A percentile compares a stretch with the other conserved stretches of the same genome.
Conservation (phyloP, 2,797 vertebrate species). For the Sciaenops ocellatus region DNA sequence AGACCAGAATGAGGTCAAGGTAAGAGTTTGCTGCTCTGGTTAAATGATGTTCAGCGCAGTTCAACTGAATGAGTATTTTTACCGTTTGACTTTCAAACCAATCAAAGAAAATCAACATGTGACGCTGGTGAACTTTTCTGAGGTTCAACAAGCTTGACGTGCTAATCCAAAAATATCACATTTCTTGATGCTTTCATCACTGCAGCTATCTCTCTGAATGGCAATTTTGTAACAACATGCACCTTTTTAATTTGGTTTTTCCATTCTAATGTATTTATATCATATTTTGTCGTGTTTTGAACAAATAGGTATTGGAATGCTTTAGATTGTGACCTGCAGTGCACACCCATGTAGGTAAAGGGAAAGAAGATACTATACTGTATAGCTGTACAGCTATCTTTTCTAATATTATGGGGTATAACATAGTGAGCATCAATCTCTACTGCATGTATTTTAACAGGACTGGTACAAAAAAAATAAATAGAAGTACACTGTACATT, state of each 20-base stretch:
- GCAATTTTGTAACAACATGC: not conserved
- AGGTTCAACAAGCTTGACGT: not conserved
- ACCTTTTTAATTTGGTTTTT: not conserved
- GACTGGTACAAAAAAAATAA: not conserved
- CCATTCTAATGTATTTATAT: not conserved
- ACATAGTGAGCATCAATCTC: no score
- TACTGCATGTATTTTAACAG: no score
- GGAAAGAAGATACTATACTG: no score
- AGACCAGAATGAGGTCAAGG: slow-evolving; percentile 22
- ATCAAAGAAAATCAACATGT: not conserved
- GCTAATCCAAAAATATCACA: not conserved
- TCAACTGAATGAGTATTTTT: not conserved
- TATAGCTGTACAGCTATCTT: not conserved
- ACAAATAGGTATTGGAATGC: no score
- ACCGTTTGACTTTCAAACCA: not conserved
- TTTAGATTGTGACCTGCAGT: not conserved
- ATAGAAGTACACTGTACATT: not conserved
- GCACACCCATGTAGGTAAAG: not conserved
- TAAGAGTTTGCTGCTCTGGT: slow-evolving; percentile 2
- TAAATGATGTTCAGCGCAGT: not conserved
- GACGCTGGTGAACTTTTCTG: not conserved
- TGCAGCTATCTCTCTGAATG: not conserved
- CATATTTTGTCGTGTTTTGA: not conserved
- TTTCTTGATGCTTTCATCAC: not conserved
- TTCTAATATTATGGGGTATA: not conserved